Percentiles rank a stretch among this genome's conserved stretches.
Conservation (phyloP, 2,113 vertebrate genomes). For the Coregonus clupeaformis region DNA sequence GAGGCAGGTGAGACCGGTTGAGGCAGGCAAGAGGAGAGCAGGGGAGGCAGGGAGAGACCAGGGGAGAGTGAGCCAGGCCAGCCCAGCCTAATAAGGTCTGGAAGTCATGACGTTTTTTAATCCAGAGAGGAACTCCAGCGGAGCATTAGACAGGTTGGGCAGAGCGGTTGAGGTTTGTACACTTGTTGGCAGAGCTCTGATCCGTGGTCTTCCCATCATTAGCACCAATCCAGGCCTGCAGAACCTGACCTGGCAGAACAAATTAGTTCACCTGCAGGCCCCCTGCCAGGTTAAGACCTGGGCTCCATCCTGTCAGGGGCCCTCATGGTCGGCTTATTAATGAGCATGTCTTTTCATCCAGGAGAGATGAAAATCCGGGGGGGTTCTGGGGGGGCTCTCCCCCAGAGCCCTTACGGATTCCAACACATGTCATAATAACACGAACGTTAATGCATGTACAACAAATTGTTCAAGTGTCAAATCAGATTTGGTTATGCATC, state of each 20-base stretch:
- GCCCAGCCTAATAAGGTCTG: too few species aligned
- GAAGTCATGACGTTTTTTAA: too few species aligned
- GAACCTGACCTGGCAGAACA: constrained; percentile 33
- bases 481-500: too few species aligned
- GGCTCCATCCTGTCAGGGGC: constrained; percentile 25
- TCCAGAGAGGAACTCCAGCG: too few species aligned
- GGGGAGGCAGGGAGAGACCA: constrained; percentile 17
- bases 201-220: constrained; percentile 46
- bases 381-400: too few species aligned
- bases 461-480: too few species aligned
- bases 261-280: constrained; percentile 46
- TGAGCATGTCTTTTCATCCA: constrained; percentile 14
- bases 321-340: constrained; percentile 29
- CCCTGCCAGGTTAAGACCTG: constrained; percentile 30
- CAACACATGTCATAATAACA: too few species aligned
- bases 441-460: too few species aligned
- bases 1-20: constrained; percentile 23
- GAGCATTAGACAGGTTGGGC: constrained; percentile 20
- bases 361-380: too few species aligned
- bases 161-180: neutral
- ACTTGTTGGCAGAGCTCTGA: constrained; percentile 39
- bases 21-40: constrained; percentile 38
- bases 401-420: too few species aligned
- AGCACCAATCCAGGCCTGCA: constrained; percentile 19
- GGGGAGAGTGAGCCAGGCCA: too few species aligned